A percentile compares a stretch with the other conserved stretches of the same genome.
phyloP scores from a whole-genome alignment of 2,113 vertebrate genomes.

The Dermatemys mawii region DNA sequence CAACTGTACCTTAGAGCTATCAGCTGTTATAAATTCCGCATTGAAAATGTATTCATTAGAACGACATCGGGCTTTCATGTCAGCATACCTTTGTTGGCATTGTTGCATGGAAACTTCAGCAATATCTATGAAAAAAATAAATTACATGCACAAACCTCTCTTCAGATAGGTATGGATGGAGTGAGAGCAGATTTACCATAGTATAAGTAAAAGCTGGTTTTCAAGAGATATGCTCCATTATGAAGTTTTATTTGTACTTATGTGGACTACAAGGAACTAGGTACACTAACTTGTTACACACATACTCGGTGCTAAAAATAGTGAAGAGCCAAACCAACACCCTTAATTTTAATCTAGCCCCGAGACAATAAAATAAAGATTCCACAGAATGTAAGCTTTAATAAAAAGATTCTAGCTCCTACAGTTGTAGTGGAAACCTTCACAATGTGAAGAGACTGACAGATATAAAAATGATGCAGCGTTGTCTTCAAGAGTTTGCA shows the following conservation, averaged over 20 bases:
- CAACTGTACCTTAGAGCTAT: constrained; percentile 89
- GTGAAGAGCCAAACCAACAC: not conserved
- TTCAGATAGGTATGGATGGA: not conserved
- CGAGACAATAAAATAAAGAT: not conserved
- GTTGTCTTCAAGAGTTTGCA: not conserved
- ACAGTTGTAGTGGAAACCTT: not conserved
- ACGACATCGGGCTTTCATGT: constrained; percentile 87
- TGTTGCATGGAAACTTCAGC: constrained; percentile 94
- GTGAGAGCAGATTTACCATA: not conserved
- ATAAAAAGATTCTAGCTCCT: not conserved
- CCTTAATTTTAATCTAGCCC: not conserved
- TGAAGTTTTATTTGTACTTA: not conserved
- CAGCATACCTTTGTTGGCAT: constrained; percentile 90
- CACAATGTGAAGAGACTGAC: not conserved
- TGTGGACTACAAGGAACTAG: not conserved
- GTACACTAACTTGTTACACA: not conserved
- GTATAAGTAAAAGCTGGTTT: not conserved
- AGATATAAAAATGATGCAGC: not conserved
- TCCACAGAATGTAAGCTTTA: not conserved
- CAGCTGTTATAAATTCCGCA: constrained; percentile 93
- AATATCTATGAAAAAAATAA: constrained; percentile 82
- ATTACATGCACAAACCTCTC: not conserved
- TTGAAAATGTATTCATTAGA: constrained; percentile 84
- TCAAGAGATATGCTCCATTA: not conserved
- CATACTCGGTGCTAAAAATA: not conserved